phyloP scores from a whole-genome alignment of 2,797 vertebrate species.

The Chaunax sp. region DNA sequence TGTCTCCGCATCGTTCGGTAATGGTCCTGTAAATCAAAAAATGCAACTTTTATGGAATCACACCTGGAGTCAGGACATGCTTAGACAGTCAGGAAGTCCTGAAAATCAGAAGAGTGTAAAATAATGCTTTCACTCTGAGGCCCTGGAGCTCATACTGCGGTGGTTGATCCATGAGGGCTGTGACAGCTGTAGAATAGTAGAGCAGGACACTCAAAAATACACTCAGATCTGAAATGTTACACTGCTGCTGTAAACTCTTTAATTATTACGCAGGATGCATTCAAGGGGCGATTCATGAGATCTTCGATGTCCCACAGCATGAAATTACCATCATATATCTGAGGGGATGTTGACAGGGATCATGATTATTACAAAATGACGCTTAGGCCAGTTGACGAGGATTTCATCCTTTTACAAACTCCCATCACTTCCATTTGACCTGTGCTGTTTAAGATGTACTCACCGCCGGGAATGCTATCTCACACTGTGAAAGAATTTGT shows the following conservation, averaged over 20 bases:
- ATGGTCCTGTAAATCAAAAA: conserved; percentile 77
- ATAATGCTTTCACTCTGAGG: neutral
- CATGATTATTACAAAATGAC: conserved; percentile 42
- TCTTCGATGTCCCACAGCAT: conserved; percentile 39
- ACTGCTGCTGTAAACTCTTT: conserved; percentile 30
- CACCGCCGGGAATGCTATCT: neutral
- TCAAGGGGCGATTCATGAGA: conserved; percentile 34
- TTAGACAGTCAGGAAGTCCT: conserved; percentile 8
- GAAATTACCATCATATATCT: conserved; percentile 40
- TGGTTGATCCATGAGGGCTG: conserved; percentile 34
- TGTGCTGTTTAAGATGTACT: conserved; percentile 11
- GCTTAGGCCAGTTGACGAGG: conserved; percentile 24
- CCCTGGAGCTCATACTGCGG: neutral
- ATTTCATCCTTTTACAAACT: conserved; percentile 17
- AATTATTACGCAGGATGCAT: conserved; percentile 31
- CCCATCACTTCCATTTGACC: conserved; percentile 28
- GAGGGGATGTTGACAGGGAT: conserved; percentile 19
- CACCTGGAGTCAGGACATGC: conserved; percentile 49
- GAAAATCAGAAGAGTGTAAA: conserved; percentile 32
- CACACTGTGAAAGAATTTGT: conserved; percentile 8
- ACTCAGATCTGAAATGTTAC: conserved; percentile 22
- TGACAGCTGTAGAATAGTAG: conserved; percentile 23
- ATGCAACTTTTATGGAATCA: conserved; percentile 55
- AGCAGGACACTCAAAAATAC: conserved; percentile 17
- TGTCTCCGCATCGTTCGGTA: conserved; percentile 66